These are phyloP conservation scores for Alces alces DNA, from an alignment of 2,113 vertebrate species.

Conservation along the genomic window DNA sequence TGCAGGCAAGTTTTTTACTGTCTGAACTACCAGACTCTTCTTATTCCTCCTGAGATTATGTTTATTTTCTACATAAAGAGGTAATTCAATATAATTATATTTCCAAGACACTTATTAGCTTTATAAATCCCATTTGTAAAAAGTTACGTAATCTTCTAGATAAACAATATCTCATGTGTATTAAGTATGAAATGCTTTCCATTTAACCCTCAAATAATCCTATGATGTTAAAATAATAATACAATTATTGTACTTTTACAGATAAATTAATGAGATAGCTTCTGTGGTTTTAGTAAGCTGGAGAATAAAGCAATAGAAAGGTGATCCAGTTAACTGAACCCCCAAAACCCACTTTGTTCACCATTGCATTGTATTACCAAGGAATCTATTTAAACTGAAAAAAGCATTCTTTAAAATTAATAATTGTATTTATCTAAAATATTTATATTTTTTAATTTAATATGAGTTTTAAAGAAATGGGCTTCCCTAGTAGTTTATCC, in stretches of 20 bases:
- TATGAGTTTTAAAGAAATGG: neutral
- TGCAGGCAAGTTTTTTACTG: neutral
- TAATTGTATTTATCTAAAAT: neutral
- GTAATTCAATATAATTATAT: neutral
- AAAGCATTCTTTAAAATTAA: neutral
- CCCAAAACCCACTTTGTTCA: neutral
- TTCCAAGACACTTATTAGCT: neutral
- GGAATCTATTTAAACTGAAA: neutral
- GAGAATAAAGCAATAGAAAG: neutral
- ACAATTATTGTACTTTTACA: neutral
- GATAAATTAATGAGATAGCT: neutral
- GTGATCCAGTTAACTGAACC: neutral
- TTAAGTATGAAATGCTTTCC: neutral
- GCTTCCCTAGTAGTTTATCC: neutral
- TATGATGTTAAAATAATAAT: neutral
- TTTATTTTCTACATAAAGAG: neutral
- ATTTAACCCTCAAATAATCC: neutral
- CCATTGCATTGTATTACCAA: neutral
- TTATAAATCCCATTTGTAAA: neutral
- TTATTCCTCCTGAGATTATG: neutral
- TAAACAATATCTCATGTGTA: neutral
- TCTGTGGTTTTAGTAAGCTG: neutral
- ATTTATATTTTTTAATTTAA: neutral
- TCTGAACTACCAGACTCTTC: neutral
- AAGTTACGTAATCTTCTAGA: neutral